Evolutionary conservation across 2,797 vertebrate genomes (phyloP).

Genomic region (Scomberomorus guttatus): DNA sequence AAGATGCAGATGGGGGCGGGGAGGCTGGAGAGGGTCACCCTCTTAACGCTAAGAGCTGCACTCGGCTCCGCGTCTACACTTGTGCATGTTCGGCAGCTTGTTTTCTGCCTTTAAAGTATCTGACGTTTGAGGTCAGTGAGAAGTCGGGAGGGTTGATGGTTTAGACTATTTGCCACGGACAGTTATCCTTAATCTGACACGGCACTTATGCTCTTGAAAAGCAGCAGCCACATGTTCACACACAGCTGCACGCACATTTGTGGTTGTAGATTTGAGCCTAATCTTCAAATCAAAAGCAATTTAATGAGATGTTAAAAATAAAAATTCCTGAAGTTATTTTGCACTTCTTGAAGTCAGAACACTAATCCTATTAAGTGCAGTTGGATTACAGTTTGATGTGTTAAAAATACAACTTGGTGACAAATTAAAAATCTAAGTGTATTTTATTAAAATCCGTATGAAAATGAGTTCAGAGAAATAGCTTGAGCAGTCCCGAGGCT

Average conservation of each 20-base stretch:
- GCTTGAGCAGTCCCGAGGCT: constrained; percentile 25
- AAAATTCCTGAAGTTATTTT: background rate
- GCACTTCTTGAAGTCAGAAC: no score
- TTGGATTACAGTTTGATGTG: background rate
- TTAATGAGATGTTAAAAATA: background rate
- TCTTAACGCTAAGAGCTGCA: constrained; percentile 35
- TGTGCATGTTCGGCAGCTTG: background rate
- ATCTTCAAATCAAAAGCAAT: background rate
- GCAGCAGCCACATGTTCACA: background rate
- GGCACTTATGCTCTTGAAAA: background rate
- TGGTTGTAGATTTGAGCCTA: background rate
- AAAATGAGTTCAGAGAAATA: constrained; percentile 15
- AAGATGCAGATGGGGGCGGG: constrained; percentile 50
- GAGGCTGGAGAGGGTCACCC: constrained; percentile 1
- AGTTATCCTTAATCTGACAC: constrained; percentile 1
- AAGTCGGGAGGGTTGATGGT: constrained; percentile 1
- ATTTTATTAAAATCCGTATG: constrained; percentile 26
- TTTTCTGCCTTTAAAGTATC: background rate
- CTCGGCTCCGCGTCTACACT: background rate
- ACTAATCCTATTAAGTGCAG: background rate
- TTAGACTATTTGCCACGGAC: background rate
- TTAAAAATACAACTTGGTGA: background rate
- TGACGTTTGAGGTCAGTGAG: constrained; percentile 15
- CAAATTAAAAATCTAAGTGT: background rate
- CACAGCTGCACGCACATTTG: background rate